These are phyloP conservation scores for Diadromus collaris DNA, from an alignment of 2,888 invertebrate species.

Conservation along the genomic window DNA sequence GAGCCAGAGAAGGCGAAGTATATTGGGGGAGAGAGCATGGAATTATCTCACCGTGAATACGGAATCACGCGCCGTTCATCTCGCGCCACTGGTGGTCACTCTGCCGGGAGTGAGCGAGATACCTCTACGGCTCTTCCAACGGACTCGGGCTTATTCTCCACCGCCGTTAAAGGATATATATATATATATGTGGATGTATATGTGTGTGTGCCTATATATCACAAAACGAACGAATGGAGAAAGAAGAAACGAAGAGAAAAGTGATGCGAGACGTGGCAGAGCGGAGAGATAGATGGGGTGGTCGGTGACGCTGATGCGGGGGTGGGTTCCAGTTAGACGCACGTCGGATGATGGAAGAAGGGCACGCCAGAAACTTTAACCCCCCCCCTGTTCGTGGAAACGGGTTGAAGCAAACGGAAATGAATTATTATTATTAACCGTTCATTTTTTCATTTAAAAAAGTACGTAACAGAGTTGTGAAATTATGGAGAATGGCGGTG, in stretches of 20 bases:
- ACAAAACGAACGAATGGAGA: constrained; percentile 45
- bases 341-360: constrained; percentile 47
- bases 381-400: constrained; percentile 21
- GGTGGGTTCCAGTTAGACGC: constrained; percentile 50
- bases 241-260: constrained; percentile 49
- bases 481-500: constrained; percentile 27
- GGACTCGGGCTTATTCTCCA: constrained; percentile 12
- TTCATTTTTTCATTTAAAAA: constrained; percentile 65
- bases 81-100: constrained; percentile 59
- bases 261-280: constrained; percentile 41
- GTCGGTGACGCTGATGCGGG: constrained; percentile 50
- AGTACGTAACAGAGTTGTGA: constrained; percentile 11
- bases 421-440: constrained; percentile 71
- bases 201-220: constrained; percentile 17
- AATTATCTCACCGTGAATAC: constrained; percentile 72
- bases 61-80: constrained; percentile 69
- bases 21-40: constrained; percentile 47
- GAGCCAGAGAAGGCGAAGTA: constrained; percentile 29
- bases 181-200: constrained; percentile 13
- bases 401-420: constrained; percentile 59
- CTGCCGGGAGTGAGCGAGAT: constrained; percentile 29
- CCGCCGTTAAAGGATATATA: constrained; percentile 34
- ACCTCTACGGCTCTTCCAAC: background rate
- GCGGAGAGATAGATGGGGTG: constrained; percentile 34
- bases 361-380: constrained; percentile 47